A percentile compares a stretch with the other conserved stretches of the same genome.
Evolutionary conservation across 2,113 vertebrate species (phyloP).

Genomic region (Chloropsis cyanopogon): DNA sequence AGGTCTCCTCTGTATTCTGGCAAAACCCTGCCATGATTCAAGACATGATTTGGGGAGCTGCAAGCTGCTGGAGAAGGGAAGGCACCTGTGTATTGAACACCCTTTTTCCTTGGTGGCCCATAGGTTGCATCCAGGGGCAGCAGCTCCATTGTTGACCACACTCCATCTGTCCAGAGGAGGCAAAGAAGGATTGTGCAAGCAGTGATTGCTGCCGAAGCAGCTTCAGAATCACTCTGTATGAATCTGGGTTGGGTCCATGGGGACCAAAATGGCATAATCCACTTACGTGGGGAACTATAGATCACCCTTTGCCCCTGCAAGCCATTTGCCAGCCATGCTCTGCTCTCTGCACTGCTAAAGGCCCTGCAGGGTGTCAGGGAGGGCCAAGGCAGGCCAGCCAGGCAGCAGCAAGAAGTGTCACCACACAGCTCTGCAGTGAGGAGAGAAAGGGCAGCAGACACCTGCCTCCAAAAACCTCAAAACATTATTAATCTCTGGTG

Average conservation of each 20-base stretch:
- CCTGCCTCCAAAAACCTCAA: neutral
- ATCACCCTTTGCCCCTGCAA: neutral
- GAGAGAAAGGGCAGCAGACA: neutral
- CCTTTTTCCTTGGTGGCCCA: neutral
- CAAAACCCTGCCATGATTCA: neutral
- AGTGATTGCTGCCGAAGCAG: fast-evolving
- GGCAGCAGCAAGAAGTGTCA: neutral
- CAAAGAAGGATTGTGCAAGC: neutral
- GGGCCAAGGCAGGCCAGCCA: neutral
- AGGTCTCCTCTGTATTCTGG: neutral
- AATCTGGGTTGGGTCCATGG: neutral
- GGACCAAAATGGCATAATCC: neutral
- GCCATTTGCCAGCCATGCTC: neutral
- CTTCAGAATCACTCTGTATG: neutral
- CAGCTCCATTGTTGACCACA: too few relatives aligned
- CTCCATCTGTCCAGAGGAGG: neutral
- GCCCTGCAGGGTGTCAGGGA: neutral
- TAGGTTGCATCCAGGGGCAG: neutral
- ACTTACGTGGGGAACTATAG: neutral
- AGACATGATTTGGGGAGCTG: neutral
- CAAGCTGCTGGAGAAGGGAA: neutral
- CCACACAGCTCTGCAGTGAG: neutral
- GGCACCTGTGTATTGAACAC: neutral
- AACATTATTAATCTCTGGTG: neutral
- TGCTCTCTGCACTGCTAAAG: neutral